Conservation (phyloP, 2,888 invertebrate species). For the Belgica antarctica region DNA sequence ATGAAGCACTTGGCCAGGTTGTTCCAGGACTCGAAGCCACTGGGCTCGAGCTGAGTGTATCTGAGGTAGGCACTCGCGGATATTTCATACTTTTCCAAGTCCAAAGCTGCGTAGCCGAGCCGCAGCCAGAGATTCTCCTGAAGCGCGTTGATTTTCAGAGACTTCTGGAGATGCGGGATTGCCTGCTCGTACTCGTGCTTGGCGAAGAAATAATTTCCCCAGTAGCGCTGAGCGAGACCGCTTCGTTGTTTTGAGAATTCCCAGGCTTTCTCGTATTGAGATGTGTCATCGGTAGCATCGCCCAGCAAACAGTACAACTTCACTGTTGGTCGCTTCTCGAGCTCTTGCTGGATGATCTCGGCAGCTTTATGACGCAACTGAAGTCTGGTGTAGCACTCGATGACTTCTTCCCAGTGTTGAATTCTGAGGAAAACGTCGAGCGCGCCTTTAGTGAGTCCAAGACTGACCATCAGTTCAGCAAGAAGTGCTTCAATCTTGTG, state of each 20-base stretch:
- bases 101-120: conserved; percentile 80
- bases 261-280: conserved; percentile 88
- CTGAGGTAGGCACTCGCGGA: conserved; percentile 82
- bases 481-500: conserved; percentile 77
- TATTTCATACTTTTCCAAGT: conserved; percentile 73
- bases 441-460: conserved; percentile 83
- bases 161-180: conserved; percentile 76
- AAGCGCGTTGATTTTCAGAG: conserved; percentile 80
- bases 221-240: conserved; percentile 81
- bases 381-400: conserved; percentile 83
- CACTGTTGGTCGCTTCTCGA: conserved; percentile 75
- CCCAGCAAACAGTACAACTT: conserved; percentile 89
- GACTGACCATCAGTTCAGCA: conserved; percentile 72
- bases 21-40: conserved; percentile 96
- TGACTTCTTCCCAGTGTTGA: conserved; percentile 88
- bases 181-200: conserved; percentile 75
- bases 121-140: conserved; percentile 85
- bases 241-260: conserved; percentile 76
- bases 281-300: conserved; percentile 75
- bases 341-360: conserved; percentile 78
- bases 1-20: conserved; percentile 93
- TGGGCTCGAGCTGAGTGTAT: conserved; percentile 81
- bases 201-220: conserved; percentile 77
- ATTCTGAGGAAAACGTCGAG: conserved; percentile 73
- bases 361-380: conserved; percentile 87